Evolutionary conservation across 2,888 invertebrate genomes (phyloP).

Genomic region (Drosophila helvetica): DNA sequence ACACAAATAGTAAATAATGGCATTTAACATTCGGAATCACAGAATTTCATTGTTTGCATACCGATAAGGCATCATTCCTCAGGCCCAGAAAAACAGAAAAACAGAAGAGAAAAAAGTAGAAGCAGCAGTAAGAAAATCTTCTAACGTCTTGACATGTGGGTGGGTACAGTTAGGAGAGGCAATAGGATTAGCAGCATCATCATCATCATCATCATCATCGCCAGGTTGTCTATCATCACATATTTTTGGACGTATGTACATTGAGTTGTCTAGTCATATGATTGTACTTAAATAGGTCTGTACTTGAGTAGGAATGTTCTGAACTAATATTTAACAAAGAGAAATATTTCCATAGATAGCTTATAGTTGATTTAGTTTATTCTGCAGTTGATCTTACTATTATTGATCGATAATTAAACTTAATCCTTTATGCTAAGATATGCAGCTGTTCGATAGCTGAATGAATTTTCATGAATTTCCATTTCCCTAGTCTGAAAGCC

Average conservation of each 20-base stretch:
- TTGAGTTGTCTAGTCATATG: too few species aligned
- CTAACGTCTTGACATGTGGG: conserved; percentile 16
- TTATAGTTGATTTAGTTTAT: too few species aligned
- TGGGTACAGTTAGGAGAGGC: conserved; percentile 24
- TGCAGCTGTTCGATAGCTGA: too few species aligned
- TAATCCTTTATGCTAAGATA: too few species aligned
- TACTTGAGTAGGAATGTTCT: too few species aligned
- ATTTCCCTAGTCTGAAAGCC: too few species aligned
- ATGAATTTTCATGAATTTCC: too few species aligned
- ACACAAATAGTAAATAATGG: conserved; percentile 45
- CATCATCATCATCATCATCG: neutral
- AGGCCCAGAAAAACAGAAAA: conserved; percentile 1
- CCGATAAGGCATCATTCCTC: conserved; percentile 24
- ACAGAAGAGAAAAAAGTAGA: conserved; percentile 1
- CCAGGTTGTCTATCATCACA: neutral
- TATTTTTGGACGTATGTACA: neutral
- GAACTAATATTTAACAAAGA: too few species aligned
- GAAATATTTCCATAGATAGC: too few species aligned
- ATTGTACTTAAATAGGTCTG: too few species aligned
- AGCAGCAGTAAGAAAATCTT: conserved; percentile 5
- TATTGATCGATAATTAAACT: too few species aligned
- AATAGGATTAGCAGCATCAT: conserved; percentile 31
- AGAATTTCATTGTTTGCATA: conserved; percentile 32
- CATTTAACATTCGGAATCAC: conserved; percentile 39
- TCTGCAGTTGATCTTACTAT: too few species aligned